Evolutionary conservation across 2,888 invertebrate genomes (phyloP).

Genomic region (Thecocarcelia acutangulata): DNA sequence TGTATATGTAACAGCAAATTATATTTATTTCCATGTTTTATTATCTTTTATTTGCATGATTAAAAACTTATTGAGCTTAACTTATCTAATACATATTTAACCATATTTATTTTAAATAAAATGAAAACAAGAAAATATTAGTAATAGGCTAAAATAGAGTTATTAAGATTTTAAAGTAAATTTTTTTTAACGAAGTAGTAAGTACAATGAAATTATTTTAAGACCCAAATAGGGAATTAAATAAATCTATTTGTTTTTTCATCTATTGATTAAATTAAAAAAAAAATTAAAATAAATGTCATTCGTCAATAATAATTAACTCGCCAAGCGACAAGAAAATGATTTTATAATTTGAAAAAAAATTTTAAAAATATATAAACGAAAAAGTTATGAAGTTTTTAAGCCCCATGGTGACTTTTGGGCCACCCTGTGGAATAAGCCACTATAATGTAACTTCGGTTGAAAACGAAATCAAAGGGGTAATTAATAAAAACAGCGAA

Average conservation of each 20-base stretch:
- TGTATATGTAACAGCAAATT: conserved; percentile 32
- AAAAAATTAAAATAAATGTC: no score
- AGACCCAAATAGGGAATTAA: background rate
- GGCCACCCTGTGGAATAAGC: no score
- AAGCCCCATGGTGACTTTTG: no score
- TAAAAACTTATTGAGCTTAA: conserved; percentile 58
- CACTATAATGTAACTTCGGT: conserved; percentile 8
- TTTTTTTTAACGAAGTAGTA: conserved; percentile 46
- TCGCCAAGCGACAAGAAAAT: conserved; percentile 49
- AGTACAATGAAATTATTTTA: conserved; percentile 56
- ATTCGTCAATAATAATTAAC: conserved; percentile 1
- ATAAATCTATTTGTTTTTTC: no score
- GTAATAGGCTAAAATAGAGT: conserved; percentile 20
- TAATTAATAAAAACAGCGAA: background rate
- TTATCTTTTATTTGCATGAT: conserved; percentile 16
- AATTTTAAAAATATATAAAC: no score
- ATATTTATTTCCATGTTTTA: conserved; percentile 5
- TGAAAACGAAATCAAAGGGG: background rate
- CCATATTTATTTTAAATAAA: conserved; percentile 43
- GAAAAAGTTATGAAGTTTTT: no score
- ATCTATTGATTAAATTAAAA: no score
- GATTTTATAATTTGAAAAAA: background rate
- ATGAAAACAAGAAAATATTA: conserved; percentile 35
- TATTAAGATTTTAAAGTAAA: conserved; percentile 34
- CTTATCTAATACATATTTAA: conserved; percentile 58